Base-by-base conservation (phyloP, 37 sponge, comb jelly and placozoan genomes). In the Chondrosia reniformis region DNA sequence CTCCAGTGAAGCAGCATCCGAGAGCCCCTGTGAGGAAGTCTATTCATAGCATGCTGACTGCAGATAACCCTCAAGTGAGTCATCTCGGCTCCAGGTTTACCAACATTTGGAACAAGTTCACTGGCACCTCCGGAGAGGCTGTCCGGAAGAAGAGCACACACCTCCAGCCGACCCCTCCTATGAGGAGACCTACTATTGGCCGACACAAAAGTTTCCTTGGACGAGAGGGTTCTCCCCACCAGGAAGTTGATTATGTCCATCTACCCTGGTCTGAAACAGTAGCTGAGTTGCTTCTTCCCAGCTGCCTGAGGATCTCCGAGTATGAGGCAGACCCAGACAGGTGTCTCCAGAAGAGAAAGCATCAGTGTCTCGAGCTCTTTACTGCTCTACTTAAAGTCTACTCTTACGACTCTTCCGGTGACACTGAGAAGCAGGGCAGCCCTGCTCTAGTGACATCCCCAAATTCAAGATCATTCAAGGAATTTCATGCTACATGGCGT, bases 251-350 rank as follows among this genome's bases (percentile, higher is more conserved):
- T 24, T 24, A 19, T 24, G 36, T 69, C 43, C 72, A 69, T 34
- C 24, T 69, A 38, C 72, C 72, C 1, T 69, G 72, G 72, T 39
- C 42, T 22, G 72, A 69, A 40, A 39, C 37, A 34, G 72, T 69
- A 17, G 72, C 72, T 40, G 44, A 69, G 36, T 44, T 69, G 17
- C 43, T 69, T 15, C 43, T 17, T 2, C 72, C 72, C 24, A 38
- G 40, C 15, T 24, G 44, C 43, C 32, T 69, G 6, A 4, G 72
- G 2, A 6, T 21, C 43, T 19, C 72, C 1, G 22, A 34, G 2
- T 44, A 69, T 21, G 42, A 40, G 25, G 0, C 19, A 2, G n/a
- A 34, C 40, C 22, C 8, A 41, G 2, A 24, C 8, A 21, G 24
- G 42, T 69, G 72, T 39, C 43, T 69, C 15, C 43, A 39, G 43